Conservation (phyloP, 2,797 vertebrate species). For the Molossus alvarezi region DNA sequence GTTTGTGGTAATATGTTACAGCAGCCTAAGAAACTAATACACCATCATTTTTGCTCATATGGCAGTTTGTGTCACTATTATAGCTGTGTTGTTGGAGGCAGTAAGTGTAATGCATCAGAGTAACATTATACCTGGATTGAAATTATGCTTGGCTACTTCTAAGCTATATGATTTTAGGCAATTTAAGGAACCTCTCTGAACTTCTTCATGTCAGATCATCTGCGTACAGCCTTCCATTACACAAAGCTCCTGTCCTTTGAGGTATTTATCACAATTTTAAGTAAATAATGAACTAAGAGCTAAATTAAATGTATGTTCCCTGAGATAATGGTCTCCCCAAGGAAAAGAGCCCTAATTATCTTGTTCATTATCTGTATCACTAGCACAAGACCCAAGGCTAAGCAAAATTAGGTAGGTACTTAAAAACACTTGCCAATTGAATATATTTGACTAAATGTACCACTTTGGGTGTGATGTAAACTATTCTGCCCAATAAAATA, state of each 20-base stretch:
- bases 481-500: not conserved
- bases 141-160: not conserved
- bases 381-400: not conserved
- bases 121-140: not conserved
- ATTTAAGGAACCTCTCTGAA: slow-evolving; percentile 11
- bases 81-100: not conserved
- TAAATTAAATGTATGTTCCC: slow-evolving; percentile 62
- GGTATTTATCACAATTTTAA: slow-evolving; percentile 64
- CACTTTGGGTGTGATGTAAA: not conserved
- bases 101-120: not conserved
- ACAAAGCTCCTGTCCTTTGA: not conserved
- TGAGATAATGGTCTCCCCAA: slow-evolving; percentile 12
- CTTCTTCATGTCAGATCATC: not conserved
- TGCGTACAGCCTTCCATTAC: not conserved
- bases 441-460: slow-evolving; percentile 43
- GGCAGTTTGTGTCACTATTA: not conserved
- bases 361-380: slow-evolving; percentile 27
- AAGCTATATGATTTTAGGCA: not conserved
- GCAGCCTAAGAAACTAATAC: not conserved
- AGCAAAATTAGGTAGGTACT: not conserved
- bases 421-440: slow-evolving; percentile 21
- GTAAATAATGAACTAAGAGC: slow-evolving; percentile 44
- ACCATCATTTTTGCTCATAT: not conserved
- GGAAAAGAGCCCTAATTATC: slow-evolving; percentile 4
- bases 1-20: not conserved